A percentile compares a stretch with the other conserved stretches of the same genome.
Conservation (phyloP, 2,888 invertebrate species). For the Danaus chrysippus region DNA sequence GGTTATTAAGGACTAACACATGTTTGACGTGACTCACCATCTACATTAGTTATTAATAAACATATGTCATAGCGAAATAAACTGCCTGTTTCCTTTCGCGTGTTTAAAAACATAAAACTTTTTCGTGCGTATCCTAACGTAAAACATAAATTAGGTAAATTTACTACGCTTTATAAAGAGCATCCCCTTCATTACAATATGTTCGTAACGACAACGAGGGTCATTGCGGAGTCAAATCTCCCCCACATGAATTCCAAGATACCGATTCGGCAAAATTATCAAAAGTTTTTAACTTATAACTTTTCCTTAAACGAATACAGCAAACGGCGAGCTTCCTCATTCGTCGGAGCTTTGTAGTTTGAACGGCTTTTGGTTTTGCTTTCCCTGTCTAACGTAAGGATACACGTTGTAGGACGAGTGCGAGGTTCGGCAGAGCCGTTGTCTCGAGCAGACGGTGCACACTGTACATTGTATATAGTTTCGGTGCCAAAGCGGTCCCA, state of each 20-base stretch:
- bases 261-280: conserved; percentile 68
- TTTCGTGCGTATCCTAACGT: conserved; percentile 72
- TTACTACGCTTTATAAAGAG: conserved; percentile 67
- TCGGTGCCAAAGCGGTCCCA: conserved; percentile 48
- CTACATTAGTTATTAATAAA: conserved; percentile 64
- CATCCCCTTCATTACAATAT: conserved; percentile 76
- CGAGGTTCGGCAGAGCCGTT: conserved; percentile 47
- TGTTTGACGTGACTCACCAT: conserved; percentile 57
- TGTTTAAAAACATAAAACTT: conserved; percentile 73
- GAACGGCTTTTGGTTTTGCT: conserved; percentile 40
- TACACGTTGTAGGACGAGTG: conserved; percentile 42
- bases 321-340: conserved; percentile 58
- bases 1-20: conserved; percentile 56
- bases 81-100: conserved; percentile 73
- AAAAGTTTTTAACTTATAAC: conserved; percentile 76
- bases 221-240: conserved; percentile 66
- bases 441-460: conserved; percentile 48
- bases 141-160: conserved; percentile 77
- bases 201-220: conserved; percentile 70
- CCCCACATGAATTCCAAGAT: conserved; percentile 60
- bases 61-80: conserved; percentile 57
- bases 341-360: conserved; percentile 52
- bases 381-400: conserved; percentile 56
- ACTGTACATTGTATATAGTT: conserved; percentile 43
- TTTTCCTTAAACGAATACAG: conserved; percentile 62